Conservation (phyloP, 2,113 vertebrate species). For the Proteles cristata region DNA sequence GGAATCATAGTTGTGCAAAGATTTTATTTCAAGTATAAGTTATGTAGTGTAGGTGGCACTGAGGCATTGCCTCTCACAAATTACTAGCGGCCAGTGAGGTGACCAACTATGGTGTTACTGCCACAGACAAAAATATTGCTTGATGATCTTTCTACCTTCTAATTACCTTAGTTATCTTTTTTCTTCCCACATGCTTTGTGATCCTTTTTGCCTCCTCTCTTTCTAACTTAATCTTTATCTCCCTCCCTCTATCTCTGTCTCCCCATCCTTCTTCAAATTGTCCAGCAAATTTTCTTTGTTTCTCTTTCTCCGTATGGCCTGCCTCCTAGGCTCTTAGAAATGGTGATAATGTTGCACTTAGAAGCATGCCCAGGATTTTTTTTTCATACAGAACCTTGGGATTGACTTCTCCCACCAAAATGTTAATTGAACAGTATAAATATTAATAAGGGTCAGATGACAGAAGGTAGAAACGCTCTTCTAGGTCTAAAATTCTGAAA, state of each 20-base stretch:
- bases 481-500: not conserved
- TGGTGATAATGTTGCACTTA: not conserved
- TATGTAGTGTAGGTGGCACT: not conserved
- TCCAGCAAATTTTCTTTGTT: not conserved
- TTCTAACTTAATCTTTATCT: not conserved
- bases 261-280: not conserved
- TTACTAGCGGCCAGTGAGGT: not conserved
- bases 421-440: not conserved
- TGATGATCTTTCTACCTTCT: not conserved
- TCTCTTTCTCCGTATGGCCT: not conserved
- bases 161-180: not conserved
- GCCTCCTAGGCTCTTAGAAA: not conserved
- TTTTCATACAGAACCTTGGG: not conserved
- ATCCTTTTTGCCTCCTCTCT: not conserved
- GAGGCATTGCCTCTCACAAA: not conserved
- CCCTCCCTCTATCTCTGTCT: not conserved
- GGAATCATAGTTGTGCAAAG: not conserved
- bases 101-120: not conserved
- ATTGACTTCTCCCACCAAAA: not conserved
- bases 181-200: not conserved
- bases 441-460: not conserved
- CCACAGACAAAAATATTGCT: not conserved
- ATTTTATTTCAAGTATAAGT: constrained; percentile 7
- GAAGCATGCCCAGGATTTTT: not conserved
- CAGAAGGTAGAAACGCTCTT: not conserved